These are phyloP conservation scores for Aselliscus stoliczkanus DNA, from an alignment of 2,797 vertebrate species.

Conservation along the genomic window DNA sequence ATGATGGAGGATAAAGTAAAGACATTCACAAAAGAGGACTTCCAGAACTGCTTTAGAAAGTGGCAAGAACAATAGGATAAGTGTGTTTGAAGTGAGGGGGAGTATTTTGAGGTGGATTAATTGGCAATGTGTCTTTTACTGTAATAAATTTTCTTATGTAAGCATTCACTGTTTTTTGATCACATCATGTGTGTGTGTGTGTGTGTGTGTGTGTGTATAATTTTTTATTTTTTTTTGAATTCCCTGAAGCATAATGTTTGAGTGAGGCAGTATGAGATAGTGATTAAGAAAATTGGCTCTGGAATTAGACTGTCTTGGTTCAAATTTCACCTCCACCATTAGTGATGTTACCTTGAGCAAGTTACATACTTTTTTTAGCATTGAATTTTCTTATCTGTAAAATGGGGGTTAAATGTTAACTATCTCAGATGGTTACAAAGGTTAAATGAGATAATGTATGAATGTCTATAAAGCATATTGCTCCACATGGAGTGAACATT, in stretches of 20 bases:
- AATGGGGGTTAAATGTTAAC: not conserved
- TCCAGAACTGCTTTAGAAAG: too few relatives aligned
- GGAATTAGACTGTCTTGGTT: not conserved
- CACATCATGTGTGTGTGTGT: too few relatives aligned
- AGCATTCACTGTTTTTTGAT: too few relatives aligned
- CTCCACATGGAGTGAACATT: not conserved
- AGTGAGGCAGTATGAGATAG: not conserved
- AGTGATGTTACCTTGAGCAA: not conserved
- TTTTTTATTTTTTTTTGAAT: not conserved
- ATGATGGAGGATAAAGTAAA: too few relatives aligned
- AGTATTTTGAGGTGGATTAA: too few relatives aligned
- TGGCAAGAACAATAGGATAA: too few relatives aligned
- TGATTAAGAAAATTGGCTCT: not conserved
- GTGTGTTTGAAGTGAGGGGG: too few relatives aligned
- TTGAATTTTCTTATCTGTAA: not conserved
- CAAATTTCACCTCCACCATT: not conserved
- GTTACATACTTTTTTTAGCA: not conserved
- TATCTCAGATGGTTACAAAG: not conserved
- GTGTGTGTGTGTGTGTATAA: too few relatives aligned
- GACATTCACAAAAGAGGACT: too few relatives aligned
- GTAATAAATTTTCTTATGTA: too few relatives aligned
- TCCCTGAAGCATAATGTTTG: not conserved
- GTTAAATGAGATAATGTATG: not conserved
- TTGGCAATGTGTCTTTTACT: too few relatives aligned
- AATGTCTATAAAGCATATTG: not conserved